Evolutionary conservation across 2,113 vertebrate species (phyloP).

Genomic region (Phalacrocorax brasilianus): DNA sequence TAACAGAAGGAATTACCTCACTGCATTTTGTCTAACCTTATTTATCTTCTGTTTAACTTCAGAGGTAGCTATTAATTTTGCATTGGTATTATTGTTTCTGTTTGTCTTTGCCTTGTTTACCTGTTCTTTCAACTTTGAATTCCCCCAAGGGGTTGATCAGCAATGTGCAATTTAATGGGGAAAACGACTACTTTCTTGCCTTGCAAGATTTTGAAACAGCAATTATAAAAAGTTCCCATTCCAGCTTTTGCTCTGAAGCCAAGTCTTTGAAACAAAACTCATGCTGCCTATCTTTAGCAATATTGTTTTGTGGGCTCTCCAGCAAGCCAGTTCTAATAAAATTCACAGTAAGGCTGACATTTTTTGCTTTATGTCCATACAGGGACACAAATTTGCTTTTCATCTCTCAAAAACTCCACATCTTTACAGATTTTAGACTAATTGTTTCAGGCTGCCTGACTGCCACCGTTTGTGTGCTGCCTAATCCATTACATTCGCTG

Average conservation of each 20-base stretch:
- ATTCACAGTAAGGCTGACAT: background rate
- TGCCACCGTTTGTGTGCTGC: background rate
- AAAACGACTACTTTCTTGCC: background rate
- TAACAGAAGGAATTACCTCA: background rate
- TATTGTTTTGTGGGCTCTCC: background rate
- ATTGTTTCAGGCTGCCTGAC: background rate
- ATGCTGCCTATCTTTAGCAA: background rate
- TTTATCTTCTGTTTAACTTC: background rate
- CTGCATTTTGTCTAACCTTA: background rate
- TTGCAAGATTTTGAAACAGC: background rate
- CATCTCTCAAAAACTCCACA: background rate
- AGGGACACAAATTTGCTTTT: background rate
- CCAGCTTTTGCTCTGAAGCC: background rate
- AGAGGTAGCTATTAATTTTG: background rate
- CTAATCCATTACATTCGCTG: background rate
- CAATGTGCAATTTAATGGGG: background rate
- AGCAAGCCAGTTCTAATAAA: background rate
- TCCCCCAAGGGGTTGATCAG: background rate
- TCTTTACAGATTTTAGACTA: background rate
- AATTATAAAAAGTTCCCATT: background rate
- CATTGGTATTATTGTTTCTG: background rate
- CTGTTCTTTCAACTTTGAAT: background rate
- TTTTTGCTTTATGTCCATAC: background rate
- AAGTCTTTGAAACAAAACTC: background rate
- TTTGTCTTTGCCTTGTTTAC: background rate